These are phyloP conservation scores for Drosophila subquinaria DNA, from an alignment of 2,888 invertebrate species.

Conservation along the genomic window DNA sequence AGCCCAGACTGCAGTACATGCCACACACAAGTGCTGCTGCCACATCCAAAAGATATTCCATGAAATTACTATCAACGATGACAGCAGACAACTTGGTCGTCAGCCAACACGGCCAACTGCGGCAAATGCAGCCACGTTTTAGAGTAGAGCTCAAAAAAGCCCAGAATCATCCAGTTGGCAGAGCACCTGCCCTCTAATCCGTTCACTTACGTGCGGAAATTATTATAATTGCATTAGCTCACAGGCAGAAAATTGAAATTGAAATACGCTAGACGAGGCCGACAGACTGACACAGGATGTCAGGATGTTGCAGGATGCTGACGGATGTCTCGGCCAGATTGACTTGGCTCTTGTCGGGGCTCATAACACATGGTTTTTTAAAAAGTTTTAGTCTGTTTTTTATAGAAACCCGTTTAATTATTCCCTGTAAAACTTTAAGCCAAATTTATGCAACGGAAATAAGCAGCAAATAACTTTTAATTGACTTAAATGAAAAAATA, in stretches of 20 bases:
- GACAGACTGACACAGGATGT: constrained; percentile 55
- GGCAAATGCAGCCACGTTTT: constrained; percentile 34
- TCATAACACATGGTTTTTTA: not conserved
- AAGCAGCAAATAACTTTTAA: constrained; percentile 7
- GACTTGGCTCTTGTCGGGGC: constrained; percentile 25
- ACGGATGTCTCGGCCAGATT: constrained; percentile 49
- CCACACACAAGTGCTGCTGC: constrained; percentile 9
- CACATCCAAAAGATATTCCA: constrained; percentile 36
- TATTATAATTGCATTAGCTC: constrained; percentile 82
- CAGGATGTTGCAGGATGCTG: constrained; percentile 53
- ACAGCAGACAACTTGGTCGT: constrained; percentile 62
- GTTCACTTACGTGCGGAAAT: constrained; percentile 74
- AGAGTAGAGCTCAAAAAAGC: not conserved
- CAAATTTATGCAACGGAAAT: constrained; percentile 15
- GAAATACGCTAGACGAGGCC: constrained; percentile 65
- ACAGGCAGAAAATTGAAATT: constrained; percentile 81
- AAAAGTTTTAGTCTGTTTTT: constrained; percentile 6
- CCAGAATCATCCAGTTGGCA: constrained; percentile 26
- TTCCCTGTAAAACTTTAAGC: constrained; percentile 29
- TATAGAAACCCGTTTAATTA: constrained; percentile 40
- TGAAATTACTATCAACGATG: constrained; percentile 63
- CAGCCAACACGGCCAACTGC: constrained; percentile 61
- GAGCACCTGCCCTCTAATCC: constrained; percentile 63
- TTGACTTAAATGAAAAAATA: constrained; percentile 4
- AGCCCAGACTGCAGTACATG: constrained; percentile 24